Conservation (phyloP, 1,140 invertebrate species). For the Diuraphis noxia region DNA sequence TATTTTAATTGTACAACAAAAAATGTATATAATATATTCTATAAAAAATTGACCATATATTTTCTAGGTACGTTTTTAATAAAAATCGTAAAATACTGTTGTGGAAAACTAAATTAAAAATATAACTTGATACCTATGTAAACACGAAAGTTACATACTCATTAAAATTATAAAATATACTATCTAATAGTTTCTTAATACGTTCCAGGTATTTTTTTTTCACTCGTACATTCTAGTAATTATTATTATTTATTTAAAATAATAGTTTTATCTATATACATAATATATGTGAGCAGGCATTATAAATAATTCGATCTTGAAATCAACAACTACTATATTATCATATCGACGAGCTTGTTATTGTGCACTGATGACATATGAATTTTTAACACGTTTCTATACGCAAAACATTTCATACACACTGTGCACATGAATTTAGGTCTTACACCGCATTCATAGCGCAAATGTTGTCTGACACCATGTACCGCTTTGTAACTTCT, state of each 20-base stretch:
- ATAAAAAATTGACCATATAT: background rate
- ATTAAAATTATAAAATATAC: background rate
- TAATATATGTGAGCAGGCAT: no score
- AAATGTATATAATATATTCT: background rate
- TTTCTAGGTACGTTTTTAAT: background rate
- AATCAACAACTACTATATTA: background rate
- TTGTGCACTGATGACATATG: slow-evolving; percentile 47
- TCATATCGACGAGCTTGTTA: background rate
- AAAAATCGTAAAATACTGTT: background rate
- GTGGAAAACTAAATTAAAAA: background rate
- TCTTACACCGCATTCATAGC: slow-evolving; percentile 65
- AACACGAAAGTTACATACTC: background rate
- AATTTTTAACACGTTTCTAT: slow-evolving; percentile 25
- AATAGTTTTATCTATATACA: background rate
- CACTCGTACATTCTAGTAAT: background rate
- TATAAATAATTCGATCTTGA: background rate
- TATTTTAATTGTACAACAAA: background rate
- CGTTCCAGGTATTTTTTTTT: background rate
- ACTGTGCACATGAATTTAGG: slow-evolving; percentile 65
- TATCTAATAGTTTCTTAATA: background rate
- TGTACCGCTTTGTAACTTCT: slow-evolving; percentile 59
- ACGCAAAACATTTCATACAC: slow-evolving; percentile 47
- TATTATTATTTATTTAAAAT: background rate
- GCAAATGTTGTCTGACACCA: slow-evolving; percentile 62
- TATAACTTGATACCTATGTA: background rate